phyloP scores from a whole-genome alignment of 2,888 invertebrate species.

The Callinectes sapidus region DNA sequence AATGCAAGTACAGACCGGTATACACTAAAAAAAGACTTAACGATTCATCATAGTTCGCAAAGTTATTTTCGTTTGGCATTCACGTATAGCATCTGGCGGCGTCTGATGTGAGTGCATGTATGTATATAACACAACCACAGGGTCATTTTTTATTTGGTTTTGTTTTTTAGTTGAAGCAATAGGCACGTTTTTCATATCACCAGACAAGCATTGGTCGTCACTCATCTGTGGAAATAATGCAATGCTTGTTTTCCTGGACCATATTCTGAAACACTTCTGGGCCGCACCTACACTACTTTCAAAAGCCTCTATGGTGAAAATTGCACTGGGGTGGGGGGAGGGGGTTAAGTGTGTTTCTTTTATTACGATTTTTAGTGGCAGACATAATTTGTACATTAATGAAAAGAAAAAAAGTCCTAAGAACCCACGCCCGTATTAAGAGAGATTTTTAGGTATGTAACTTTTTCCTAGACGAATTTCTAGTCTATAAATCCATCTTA shows the following conservation, averaged over 20 bases:
- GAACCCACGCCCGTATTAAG: too few species aligned
- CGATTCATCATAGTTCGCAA: neutral
- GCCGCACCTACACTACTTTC: too few species aligned
- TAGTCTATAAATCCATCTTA: too few species aligned
- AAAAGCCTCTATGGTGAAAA: too few species aligned
- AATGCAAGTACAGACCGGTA: neutral
- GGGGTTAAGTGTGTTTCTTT: too few species aligned
- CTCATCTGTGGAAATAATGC: neutral
- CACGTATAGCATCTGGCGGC: neutral
- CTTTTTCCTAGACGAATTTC: too few species aligned
- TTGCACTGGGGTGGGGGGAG: too few species aligned
- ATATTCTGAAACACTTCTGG: neutral
- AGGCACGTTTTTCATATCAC: neutral
- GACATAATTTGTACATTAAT: too few species aligned
- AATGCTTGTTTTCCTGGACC: neutral
- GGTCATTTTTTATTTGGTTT: neutral
- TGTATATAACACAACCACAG: constrained; percentile 1
- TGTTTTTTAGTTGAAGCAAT: neutral
- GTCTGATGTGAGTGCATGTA: constrained; percentile 2
- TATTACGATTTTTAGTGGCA: too few species aligned
- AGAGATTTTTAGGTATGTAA: too few species aligned
- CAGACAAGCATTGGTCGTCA: neutral
- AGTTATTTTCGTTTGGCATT: neutral
- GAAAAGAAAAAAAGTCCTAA: too few species aligned
- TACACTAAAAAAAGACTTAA: neutral